phyloP scores from a whole-genome alignment of 2,888 invertebrate genomes.

The Ormia ochracea region DNA sequence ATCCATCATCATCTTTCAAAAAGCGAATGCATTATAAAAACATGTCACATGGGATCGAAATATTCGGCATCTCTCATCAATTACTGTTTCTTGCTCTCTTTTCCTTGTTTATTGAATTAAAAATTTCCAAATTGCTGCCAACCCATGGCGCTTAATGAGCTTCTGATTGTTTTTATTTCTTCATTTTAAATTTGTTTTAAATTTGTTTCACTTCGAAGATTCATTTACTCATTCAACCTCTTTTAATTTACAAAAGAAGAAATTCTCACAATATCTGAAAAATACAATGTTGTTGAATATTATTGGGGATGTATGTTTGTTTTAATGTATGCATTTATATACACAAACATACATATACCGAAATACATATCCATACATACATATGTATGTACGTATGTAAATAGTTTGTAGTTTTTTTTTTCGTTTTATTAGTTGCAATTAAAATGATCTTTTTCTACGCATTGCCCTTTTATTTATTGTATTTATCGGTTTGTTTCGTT shows the following conservation, averaged over 20 bases:
- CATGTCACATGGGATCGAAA: constrained; percentile 60
- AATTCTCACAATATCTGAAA: constrained; percentile 36
- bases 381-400: too few relatives aligned
- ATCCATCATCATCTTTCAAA: constrained; percentile 15
- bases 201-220: constrained; percentile 33
- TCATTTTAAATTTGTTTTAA: background rate
- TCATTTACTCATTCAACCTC: constrained; percentile 55
- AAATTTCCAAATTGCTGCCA: constrained; percentile 29
- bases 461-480: background rate
- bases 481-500: background rate
- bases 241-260: background rate
- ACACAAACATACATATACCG: too few relatives aligned
- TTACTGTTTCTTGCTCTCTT: constrained; percentile 35
- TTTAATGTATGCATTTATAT: too few relatives aligned
- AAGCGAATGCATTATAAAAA: constrained; percentile 43
- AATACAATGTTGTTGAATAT: constrained; percentile 32
- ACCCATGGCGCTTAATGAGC: constrained; percentile 59
- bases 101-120: constrained; percentile 12
- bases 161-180: constrained; percentile 11
- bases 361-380: too few relatives aligned
- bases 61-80: constrained; percentile 47
- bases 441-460: background rate
- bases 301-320: too few relatives aligned
- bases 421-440: background rate
- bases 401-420: background rate